Evolutionary conservation across 2,797 vertebrate species (phyloP), one percentile per base, ranked within the genome.

Genomic region (Benthosema pterotum): DNA sequence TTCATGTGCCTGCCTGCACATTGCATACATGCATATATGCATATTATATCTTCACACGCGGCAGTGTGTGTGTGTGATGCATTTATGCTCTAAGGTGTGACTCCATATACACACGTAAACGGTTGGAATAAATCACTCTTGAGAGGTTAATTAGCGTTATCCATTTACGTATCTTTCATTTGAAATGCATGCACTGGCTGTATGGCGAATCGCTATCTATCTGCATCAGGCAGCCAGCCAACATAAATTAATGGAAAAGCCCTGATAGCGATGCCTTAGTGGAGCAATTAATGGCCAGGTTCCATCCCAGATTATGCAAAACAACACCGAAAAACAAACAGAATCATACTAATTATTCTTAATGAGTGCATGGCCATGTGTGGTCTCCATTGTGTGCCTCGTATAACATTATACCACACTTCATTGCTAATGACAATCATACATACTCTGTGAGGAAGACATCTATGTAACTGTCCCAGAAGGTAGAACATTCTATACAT

Each of bases 91-190:
- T 60, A 63, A 0, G 42, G 46, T 42, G 32, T 60, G 38, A 32
- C 32, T 47, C 16, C 16, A 28, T 7, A 52, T 32, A n/a, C n/a
- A n/a, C n/a, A n/a, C n/a, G 59, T 65, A 58, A 74, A 67, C 22
- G 56, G 52, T 55, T 50, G 9, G 53, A 25, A 73, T 70, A 47
- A 79, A 69, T 83, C 74, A 70, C 50, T 61, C 60, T 55, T 67
- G 60, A 78, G 74, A 77, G 77, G 67, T 70, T 67, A 71, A 77
- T 78, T 53, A 81, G 61, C n/a, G 53, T 51, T 19, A 52, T 73
- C 47, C 52, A 63, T 74, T 71, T 57, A 47, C 38, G 19, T 57
- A 3, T 54, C 14, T 17, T 2, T 11, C 42, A 32, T 52, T 53
- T 55, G 13, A 65, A 65, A 56, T 60, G 53, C 57, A 71, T 69